Base-by-base conservation (phyloP, 2,888 invertebrate species). In the Lasioglossum marginatum region DNA sequence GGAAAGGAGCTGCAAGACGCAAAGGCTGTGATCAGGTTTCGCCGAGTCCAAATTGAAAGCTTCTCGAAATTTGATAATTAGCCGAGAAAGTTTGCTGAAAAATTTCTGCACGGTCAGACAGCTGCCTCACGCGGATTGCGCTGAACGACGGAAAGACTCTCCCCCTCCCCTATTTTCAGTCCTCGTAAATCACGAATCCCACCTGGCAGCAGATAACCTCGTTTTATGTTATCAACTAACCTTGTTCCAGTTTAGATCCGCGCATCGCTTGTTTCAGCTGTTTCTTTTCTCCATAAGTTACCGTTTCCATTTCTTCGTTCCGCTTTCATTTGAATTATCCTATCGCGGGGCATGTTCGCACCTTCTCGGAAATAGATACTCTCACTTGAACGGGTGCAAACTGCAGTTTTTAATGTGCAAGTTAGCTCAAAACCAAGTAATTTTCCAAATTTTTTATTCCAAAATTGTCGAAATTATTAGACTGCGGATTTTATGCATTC, bases 191-290 rank as follows among this genome's bases (percentile, higher is more conserved):
- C 74, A 63, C 73, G 73, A 81, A 86, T 84, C 74, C 84, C 75
- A 76, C n/a, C 81, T 75, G 45, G 68, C n/a, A 78, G 52, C 48
- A 76, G 86, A 79, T 86, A 86, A 81, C 81, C 84, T 43, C 77
- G 80, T 86, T 86, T 85, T 72, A 68, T 81, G 71, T 81, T 86
- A 86, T 85, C 86, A 81, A 81, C 73, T 81, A 79, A 86, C 86
- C 86, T 86, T 78, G 86, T 70, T 78, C 86, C 72, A 84, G 71
- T 86, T 86, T 76, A 73, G 63, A 57, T 63, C 31, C 27, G 4
- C 68, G 45, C 63, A 48, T n/a, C 19, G 60, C 70, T 79, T 77
- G 66, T 60, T 68, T 66, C 5, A 34, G 34, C 43, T 57, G 73
- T 74, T 70, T 68, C 52, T 76, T 76, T 81, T 68, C 19, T 14